phyloP scores from a whole-genome alignment of 2,888 invertebrate genomes.

The Blastobasis lacticolella region DNA sequence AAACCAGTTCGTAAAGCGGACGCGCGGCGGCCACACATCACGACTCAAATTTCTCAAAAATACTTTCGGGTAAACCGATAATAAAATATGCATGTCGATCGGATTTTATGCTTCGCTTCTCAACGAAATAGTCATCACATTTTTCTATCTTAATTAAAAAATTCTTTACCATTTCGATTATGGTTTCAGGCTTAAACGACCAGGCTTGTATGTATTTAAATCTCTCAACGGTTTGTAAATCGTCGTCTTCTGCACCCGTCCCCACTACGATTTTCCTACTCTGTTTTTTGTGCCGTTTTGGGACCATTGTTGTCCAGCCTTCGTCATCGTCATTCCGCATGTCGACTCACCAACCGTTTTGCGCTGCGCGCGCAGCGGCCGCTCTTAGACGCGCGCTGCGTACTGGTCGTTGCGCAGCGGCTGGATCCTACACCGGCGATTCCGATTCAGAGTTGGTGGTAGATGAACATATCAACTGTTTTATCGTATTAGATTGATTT shows the following conservation, averaged over 20 bases:
- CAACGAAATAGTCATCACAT: no score
- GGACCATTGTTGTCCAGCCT: no score
- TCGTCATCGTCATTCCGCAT: no score
- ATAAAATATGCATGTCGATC: no score
- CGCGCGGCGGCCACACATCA: no score
- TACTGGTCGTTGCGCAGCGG: background rate
- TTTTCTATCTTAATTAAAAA: background rate
- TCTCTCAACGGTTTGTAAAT: background rate
- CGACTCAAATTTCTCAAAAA: no score
- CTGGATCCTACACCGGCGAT: background rate
- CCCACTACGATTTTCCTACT: background rate
- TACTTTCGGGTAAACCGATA: no score
- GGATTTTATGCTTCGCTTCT: no score
- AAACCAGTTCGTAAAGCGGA: no score
- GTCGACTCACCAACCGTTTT: no score
- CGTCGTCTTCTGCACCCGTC: background rate
- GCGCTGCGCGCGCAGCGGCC: no score
- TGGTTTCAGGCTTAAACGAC: slow-evolving; percentile 1
- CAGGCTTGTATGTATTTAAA: background rate
- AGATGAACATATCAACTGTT: background rate
- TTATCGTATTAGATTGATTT: background rate
- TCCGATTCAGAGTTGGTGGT: background rate
- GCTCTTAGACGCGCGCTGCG: slow-evolving; percentile 25
- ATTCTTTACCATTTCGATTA: background rate
- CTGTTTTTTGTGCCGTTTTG: background rate